Evolutionary conservation across 2,797 vertebrate genomes (phyloP), one percentile per base, ranked within the genome.

Genomic region (Amazona finschi): DNA sequence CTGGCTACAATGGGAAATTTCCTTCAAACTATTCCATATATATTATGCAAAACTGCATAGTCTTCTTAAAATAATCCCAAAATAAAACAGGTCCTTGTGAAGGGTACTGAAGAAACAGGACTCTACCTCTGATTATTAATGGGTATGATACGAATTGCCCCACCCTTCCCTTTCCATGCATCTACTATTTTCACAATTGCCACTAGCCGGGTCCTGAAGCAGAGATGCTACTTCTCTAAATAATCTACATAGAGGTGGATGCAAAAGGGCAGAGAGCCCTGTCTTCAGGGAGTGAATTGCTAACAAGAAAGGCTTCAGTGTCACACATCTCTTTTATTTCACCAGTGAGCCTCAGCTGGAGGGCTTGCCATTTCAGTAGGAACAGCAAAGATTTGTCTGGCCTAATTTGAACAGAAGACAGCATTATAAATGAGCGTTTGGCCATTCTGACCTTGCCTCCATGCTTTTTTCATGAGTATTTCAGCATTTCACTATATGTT

Each of bases 391-490:
- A 46, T 16, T 36, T 84, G 30, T 65, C 74, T 67, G 64, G 28
- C 16, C 47, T 76, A 15, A 71, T 65, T 15, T 58, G 57, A 82
- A 39, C 30, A 89, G 38, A 43, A 74, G 61, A 17, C 5, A 71
- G 36, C 57, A 61, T 24, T 77, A 43, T 39, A 86, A 72, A 70
- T 12, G 18, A 81, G 25, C 17, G 7, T 22, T 78, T 39, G 27
- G 25, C 49, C 16, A 24, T 47, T 80, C 52, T 79, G 28, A 44
- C 8, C 18, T 70, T 49, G 15, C 8, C 12, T 38, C 46, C 8
- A 4, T 9, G 10, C 3, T 31, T 78, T 65, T 47, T 27, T 1
- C 1, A 16, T 67, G 22, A 16, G 0, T 9, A 12, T 60, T 67
- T 89, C 27, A 44, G 39, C 20, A 3, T 74, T 79, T 53, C 14